Evolutionary conservation across 1,140 invertebrate species (phyloP).

Genomic region (Akabosia matsudoensis): DNA sequence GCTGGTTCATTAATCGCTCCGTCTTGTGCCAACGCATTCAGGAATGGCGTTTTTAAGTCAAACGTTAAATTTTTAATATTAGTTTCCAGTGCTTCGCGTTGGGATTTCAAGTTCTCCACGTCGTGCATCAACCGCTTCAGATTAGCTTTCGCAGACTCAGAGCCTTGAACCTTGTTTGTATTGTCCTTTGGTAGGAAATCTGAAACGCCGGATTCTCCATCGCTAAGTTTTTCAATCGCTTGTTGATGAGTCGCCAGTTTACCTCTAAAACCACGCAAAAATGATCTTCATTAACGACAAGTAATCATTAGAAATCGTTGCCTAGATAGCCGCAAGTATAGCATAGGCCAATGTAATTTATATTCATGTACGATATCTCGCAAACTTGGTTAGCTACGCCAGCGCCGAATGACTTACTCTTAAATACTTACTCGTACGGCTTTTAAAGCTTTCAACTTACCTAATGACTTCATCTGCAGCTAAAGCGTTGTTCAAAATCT

Average conservation of each 20-base stretch:
- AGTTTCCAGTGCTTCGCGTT: constrained; percentile 81
- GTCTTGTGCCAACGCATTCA: constrained; percentile 73
- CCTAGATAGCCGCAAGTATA: no score
- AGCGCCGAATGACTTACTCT: neutral
- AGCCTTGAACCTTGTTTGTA: constrained; percentile 55
- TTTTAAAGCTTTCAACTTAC: constrained; percentile 23
- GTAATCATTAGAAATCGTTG: no score
- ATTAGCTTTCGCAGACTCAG: constrained; percentile 62
- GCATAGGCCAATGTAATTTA: no score
- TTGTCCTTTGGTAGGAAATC: constrained; percentile 62
- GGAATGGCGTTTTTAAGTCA: constrained; percentile 82
- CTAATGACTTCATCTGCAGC: constrained; percentile 63
- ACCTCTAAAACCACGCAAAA: constrained; percentile 69
- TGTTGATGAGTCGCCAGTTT: constrained; percentile 79
- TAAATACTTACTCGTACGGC: neutral
- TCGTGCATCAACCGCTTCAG: constrained; percentile 77
- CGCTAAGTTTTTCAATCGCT: constrained; percentile 77
- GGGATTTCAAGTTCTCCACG: constrained; percentile 82
- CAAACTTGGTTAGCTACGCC: no score
- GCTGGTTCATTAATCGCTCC: constrained; percentile 83
- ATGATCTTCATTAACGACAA: neutral
- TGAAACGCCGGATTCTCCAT: constrained; percentile 64
- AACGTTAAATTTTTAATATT: constrained; percentile 78
- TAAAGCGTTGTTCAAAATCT: constrained; percentile 86
- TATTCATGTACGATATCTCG: no score